phyloP scores from a whole-genome alignment of 2,888 invertebrate species.

The Hypselothyrea guttata region DNA sequence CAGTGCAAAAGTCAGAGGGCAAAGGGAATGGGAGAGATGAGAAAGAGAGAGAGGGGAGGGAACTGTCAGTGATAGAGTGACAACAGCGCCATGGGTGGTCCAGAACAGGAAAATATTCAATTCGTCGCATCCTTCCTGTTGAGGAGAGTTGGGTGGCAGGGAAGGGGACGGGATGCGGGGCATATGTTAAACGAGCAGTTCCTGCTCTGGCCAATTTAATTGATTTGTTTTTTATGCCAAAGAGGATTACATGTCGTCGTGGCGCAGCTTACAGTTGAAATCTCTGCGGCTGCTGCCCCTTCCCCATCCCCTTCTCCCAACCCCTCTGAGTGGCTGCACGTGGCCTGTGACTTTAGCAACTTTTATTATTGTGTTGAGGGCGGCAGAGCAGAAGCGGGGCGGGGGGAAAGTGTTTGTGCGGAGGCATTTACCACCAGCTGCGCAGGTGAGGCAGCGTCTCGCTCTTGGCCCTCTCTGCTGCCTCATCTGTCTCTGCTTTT shows the following conservation, averaged over 20 bases:
- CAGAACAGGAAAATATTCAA: constrained; percentile 77
- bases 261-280: constrained; percentile 72
- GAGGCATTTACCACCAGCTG: constrained; percentile 75
- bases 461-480: neutral
- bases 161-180: constrained; percentile 4
- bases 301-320: neutral
- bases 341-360: constrained; percentile 58
- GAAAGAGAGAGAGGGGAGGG: neutral
- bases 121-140: constrained; percentile 80
- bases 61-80: constrained; percentile 33
- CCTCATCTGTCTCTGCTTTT: neutral
- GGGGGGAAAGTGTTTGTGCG: constrained; percentile 1
- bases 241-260: constrained; percentile 78
- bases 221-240: constrained; percentile 82
- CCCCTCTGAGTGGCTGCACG: constrained; percentile 69
- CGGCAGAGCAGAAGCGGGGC: constrained; percentile 26
- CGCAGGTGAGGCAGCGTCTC: constrained; percentile 57
- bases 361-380: constrained; percentile 31
- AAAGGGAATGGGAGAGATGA: neutral
- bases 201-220: constrained; percentile 72
- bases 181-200: constrained; percentile 50
- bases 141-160: constrained; percentile 41
- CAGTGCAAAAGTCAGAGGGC: constrained; percentile 27
- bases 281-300: constrained; percentile 42
- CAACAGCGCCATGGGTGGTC: constrained; percentile 71